Evolutionary conservation across 1,140 invertebrate genomes (phyloP).

Genomic region (Brachionus plicatilis): DNA sequence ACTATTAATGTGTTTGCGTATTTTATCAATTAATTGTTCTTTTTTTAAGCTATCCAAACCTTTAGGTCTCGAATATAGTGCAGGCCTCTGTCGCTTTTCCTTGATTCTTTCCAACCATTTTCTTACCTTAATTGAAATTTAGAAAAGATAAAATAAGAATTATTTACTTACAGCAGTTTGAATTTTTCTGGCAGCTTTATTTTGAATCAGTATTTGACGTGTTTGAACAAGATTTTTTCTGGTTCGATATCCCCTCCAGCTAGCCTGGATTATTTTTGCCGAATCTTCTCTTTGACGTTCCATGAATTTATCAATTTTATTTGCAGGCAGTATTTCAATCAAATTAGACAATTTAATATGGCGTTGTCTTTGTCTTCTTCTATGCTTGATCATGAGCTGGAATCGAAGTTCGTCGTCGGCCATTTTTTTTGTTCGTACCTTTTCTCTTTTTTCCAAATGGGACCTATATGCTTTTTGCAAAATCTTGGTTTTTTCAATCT

Average conservation of each 20-base stretch:
- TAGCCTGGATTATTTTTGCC: constrained; percentile 12
- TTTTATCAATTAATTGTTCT: constrained; percentile 14
- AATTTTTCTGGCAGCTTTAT: not conserved
- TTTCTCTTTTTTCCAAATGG: not conserved
- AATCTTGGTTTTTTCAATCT: not conserved
- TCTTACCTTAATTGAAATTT: not conserved
- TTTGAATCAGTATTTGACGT: not conserved
- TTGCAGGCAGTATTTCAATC: constrained; percentile 24
- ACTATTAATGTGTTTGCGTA: constrained; percentile 20
- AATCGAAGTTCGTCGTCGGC: not conserved
- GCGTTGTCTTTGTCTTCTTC: constrained; percentile 14
- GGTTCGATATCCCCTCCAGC: not conserved
- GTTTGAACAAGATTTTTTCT: not conserved
- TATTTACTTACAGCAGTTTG: not conserved
- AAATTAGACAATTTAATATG: not conserved
- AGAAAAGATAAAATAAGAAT: not conserved
- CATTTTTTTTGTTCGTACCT: not conserved
- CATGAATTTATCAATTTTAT: constrained; percentile 7
- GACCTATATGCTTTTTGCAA: not conserved
- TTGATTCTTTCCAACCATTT: not conserved
- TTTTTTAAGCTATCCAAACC: not conserved
- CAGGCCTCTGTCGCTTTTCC: not conserved
- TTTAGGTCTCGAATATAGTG: not conserved
- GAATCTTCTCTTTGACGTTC: not conserved
- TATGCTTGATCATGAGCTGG: not conserved